These are phyloP conservation scores for Chaetorhynchus papuensis DNA, from an alignment of 2,113 vertebrate species.

Conservation along the genomic window DNA sequence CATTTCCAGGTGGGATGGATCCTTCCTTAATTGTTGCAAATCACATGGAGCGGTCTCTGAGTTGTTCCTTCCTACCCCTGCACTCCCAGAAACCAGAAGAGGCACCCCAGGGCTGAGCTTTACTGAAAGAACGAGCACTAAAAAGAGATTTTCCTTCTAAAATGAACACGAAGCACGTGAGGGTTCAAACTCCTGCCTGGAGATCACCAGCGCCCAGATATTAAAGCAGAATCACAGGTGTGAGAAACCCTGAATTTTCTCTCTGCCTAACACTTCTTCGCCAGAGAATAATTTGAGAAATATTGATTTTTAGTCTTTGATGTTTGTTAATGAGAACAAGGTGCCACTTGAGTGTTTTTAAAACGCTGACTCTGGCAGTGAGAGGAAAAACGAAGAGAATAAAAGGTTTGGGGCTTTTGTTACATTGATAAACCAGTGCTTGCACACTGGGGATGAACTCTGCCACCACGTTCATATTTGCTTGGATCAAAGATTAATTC, in stretches of 20 bases:
- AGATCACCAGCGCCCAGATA: background rate
- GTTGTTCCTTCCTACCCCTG: background rate
- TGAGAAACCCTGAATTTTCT: background rate
- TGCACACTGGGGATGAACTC: background rate
- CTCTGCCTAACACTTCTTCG: background rate
- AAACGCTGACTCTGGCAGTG: background rate
- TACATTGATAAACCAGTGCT: background rate
- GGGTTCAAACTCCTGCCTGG: background rate
- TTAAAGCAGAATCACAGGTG: background rate
- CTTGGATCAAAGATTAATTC: background rate
- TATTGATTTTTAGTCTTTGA: background rate
- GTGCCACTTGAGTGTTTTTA: accelerated
- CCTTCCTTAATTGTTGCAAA: background rate
- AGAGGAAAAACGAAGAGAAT: background rate
- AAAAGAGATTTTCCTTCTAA: background rate
- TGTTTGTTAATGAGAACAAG: background rate
- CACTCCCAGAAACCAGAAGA: background rate
- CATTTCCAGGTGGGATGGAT: background rate
- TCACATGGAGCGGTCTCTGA: accelerated
- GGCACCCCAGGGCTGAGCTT: background rate
- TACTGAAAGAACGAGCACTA: background rate
- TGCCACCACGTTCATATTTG: background rate
- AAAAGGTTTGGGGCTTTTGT: background rate
- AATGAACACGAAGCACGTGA: accelerated
- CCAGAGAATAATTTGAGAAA: background rate